A percentile compares a stretch with the other conserved stretches of the same genome.
Conservation (phyloP, 1,140 invertebrate species). For the Cyrtorhinus lividipennis region DNA sequence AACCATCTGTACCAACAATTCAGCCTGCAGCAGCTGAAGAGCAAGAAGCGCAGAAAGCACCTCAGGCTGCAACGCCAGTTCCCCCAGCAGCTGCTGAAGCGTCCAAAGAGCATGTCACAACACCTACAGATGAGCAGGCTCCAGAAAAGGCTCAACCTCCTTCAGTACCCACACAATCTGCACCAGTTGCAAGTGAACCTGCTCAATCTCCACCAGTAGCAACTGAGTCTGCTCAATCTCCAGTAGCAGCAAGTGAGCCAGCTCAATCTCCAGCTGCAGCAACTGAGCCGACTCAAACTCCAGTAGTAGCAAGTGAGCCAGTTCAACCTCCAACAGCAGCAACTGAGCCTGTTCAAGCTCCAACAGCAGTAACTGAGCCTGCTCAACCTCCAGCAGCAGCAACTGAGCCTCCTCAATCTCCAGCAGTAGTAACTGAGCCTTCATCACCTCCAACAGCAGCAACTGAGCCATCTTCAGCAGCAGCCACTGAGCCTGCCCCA, state of each 20-base stretch:
- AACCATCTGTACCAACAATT: no score
- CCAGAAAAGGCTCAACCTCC: constrained; percentile 22
- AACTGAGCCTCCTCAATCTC: constrained; percentile 6
- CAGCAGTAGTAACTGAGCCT: constrained; percentile 6
- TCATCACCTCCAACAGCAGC: constrained; percentile 20
- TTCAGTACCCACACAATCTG: constrained; percentile 22
- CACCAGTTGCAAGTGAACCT: constrained; percentile 21
- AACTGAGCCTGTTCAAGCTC: background rate
- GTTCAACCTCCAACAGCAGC: constrained; percentile 6
- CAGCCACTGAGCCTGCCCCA: constrained; percentile 19
- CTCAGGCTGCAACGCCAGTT: constrained; percentile 19
- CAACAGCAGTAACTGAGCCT: constrained; percentile 8
- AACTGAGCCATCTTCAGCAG: constrained; percentile 21
- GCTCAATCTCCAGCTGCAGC: background rate
- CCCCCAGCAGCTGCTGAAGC: constrained; percentile 5
- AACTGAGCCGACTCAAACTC: constrained; percentile 12
- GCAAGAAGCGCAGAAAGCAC: constrained; percentile 13
- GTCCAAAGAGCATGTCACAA: background rate
- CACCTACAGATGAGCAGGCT: constrained; percentile 17
- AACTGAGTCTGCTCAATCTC: background rate
- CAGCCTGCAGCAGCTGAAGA: no score
- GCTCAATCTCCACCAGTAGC: constrained; percentile 24
- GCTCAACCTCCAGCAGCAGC: constrained; percentile 2
- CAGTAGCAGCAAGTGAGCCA: constrained; percentile 11
- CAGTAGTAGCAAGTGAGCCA: constrained; percentile 14